These are phyloP conservation scores for Dipodomys merriami DNA, from an alignment of 2,113 vertebrate genomes.

Conservation along the genomic window DNA sequence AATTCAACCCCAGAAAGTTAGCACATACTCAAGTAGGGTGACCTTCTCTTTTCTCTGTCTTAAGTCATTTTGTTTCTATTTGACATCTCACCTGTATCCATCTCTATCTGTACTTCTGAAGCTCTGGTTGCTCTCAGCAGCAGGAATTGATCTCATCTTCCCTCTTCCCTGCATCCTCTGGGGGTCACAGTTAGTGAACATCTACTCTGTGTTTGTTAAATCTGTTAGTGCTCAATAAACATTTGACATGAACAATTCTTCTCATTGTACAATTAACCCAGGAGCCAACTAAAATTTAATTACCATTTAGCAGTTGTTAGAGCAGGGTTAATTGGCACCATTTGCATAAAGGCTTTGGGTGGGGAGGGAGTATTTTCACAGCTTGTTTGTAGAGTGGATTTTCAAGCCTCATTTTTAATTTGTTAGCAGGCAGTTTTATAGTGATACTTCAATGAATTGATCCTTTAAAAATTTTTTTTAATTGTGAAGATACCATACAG, in stretches of 20 bases:
- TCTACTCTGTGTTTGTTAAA: neutral
- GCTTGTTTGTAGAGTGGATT: constrained; percentile 31
- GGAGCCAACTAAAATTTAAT: constrained; percentile 60
- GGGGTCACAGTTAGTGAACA: neutral
- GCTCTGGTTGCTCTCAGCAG: neutral
- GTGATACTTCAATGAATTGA: neutral
- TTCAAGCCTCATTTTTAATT: constrained; percentile 48
- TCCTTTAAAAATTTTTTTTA: neutral
- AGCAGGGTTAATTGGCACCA: neutral
- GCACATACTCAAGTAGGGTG: neutral
- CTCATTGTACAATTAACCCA: constrained; percentile 9
- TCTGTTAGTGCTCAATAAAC: neutral
- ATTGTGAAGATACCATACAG: too few species aligned
- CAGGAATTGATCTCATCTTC: neutral
- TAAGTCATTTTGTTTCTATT: neutral
- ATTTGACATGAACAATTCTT: neutral
- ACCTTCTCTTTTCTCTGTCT: neutral
- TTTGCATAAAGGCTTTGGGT: neutral
- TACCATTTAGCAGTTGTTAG: constrained; percentile 26
- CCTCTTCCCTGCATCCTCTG: neutral
- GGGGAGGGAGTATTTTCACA: neutral
- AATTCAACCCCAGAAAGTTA: neutral
- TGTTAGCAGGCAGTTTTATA: constrained; percentile 16
- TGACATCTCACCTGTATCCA: neutral
- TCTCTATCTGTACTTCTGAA: too few species aligned